Percentiles rank a stretch among this genome's conserved stretches.
phyloP scores from a whole-genome alignment of 2,113 vertebrate genomes.

The Mus spicilegus region DNA sequence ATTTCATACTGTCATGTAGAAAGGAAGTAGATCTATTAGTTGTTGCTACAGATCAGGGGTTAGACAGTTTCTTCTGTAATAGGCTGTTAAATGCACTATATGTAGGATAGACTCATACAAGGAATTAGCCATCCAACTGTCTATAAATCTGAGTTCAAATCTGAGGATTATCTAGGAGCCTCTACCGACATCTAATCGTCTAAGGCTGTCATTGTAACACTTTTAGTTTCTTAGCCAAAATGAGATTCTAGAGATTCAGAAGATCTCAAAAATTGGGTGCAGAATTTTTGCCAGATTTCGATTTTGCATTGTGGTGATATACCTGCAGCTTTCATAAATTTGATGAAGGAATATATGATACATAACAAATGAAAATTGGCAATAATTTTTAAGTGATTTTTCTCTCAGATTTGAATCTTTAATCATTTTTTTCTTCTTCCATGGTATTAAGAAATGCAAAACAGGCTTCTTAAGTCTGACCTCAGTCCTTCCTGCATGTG shows the following conservation, averaged over 20 bases:
- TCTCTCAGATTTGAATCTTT: constrained; percentile 30
- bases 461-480: constrained; percentile 5
- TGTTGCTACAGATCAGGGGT: neutral
- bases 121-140: neutral
- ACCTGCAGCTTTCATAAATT: constrained; percentile 11
- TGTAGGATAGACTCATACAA: neutral
- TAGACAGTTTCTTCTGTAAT: neutral
- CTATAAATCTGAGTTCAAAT: neutral
- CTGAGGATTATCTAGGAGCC: neutral
- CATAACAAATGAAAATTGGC: constrained; percentile 3
- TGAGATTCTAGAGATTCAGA: neutral
- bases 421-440: constrained; percentile 35
- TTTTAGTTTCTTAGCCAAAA: neutral
- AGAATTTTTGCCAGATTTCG: constrained; percentile 3
- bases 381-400: constrained; percentile 63
- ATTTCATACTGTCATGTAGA: neutral
- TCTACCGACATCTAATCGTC: neutral
- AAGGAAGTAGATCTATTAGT: neutral
- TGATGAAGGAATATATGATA: constrained; percentile 2
- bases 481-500: neutral
- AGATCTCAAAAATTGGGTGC: neutral
- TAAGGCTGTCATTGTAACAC: constrained; percentile 40
- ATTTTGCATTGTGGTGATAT: constrained; percentile 8
- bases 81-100: neutral
- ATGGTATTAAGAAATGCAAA: constrained; percentile 27